phyloP scores from a whole-genome alignment of 2,888 invertebrate genomes.

The Lasioglossum zephyrum region DNA sequence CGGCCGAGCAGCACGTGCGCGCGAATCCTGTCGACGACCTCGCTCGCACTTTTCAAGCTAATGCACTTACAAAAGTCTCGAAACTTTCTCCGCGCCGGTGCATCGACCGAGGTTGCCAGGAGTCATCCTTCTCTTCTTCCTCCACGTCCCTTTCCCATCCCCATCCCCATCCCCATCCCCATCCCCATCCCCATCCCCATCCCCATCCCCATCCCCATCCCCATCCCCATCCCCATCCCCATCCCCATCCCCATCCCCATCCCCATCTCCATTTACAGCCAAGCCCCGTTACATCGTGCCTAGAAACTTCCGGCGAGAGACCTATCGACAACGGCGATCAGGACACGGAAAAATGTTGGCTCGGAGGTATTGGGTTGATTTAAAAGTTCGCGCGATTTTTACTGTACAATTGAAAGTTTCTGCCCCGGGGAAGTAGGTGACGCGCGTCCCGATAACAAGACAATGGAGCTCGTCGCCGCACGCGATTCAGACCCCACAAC shows the following conservation, averaged over 20 bases:
- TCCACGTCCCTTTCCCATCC: background rate
- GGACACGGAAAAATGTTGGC: constrained; percentile 34
- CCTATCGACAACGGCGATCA: constrained; percentile 26
- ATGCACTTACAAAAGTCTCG: constrained; percentile 67
- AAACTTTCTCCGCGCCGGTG: constrained; percentile 45
- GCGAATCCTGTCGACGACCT: constrained; percentile 27
- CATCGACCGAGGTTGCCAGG: constrained; percentile 6
- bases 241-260: background rate
- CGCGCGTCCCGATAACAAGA: background rate
- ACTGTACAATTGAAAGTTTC: background rate
- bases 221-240: background rate
- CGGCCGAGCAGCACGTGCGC: background rate
- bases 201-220: background rate
- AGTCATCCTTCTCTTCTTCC: background rate
- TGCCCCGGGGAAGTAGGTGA: background rate
- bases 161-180: background rate
- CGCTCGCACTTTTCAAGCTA: constrained; percentile 49
- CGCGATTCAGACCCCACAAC: background rate
- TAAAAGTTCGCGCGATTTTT: background rate
- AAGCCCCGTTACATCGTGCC: background rate
- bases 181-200: background rate
- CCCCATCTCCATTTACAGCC: background rate
- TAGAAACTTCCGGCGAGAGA: constrained; percentile 24
- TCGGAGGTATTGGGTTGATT: background rate
- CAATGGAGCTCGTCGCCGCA: background rate